These are phyloP conservation scores for Puffinus mauretanicus DNA, from an alignment of 2,113 vertebrate species.

Conservation along the genomic window DNA sequence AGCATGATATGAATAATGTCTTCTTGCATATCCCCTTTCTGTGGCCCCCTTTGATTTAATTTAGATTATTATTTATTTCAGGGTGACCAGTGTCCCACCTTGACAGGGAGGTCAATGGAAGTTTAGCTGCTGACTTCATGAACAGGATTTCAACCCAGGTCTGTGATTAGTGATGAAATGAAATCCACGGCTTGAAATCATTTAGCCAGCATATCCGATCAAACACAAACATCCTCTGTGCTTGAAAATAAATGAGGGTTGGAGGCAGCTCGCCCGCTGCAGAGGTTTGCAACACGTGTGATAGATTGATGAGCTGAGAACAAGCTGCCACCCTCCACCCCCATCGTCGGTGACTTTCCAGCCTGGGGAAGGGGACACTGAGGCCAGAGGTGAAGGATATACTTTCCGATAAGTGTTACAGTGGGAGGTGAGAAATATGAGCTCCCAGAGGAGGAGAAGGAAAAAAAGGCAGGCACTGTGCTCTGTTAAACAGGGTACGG, in stretches of 20 bases:
- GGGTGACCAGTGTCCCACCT: not conserved
- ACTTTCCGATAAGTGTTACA: not conserved
- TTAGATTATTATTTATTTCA: conserved; percentile 1
- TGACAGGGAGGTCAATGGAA: not conserved
- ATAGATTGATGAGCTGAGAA: conserved; percentile 59
- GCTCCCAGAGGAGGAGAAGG: not conserved
- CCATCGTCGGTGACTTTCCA: conserved; percentile 17
- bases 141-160: not conserved
- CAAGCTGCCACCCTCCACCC: conserved; percentile 37
- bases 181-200: conserved; percentile 18
- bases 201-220: conserved; percentile 2
- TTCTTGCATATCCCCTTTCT: not conserved
- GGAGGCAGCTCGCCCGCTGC: conserved; percentile 10
- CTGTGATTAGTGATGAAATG: not conserved
- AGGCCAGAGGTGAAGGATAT: conserved; percentile 29
- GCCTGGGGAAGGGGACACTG: not conserved
- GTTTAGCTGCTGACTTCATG: not conserved
- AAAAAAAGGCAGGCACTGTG: not conserved
- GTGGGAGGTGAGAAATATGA: conserved; percentile 51
- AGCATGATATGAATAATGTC: not conserved
- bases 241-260: conserved; percentile 18
- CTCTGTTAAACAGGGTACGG: not conserved
- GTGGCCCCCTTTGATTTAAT: not conserved
- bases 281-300: not conserved
- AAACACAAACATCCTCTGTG: conserved; percentile 30